Conservation (phyloP, 2,113 vertebrate genomes). For the Pseudopodoces humilis region DNA sequence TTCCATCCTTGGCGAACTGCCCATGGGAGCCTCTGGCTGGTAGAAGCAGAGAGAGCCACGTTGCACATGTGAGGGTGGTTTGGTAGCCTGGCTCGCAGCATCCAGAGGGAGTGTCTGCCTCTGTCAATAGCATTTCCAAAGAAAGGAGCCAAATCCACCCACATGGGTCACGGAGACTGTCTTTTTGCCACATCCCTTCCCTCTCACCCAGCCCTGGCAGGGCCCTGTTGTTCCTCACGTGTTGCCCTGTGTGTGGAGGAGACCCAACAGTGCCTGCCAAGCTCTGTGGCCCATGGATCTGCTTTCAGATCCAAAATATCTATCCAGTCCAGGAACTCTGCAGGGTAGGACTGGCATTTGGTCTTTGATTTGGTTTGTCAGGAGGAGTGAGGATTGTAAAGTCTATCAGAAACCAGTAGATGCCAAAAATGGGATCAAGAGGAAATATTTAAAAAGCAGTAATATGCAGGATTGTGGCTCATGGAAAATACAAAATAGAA, state of each 20-base stretch:
- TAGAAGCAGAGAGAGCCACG: neutral
- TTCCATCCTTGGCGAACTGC: accelerated
- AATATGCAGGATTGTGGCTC: neutral
- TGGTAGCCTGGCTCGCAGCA: neutral
- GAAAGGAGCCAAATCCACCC: conserved; percentile 64
- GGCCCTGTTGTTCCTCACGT: neutral
- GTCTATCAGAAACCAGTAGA: neutral
- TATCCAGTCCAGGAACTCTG: neutral
- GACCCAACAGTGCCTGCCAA: neutral
- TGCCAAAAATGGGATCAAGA: neutral
- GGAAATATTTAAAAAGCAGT: neutral
- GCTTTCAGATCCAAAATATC: neutral
- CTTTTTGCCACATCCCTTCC: conserved; percentile 16
- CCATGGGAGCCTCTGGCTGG: neutral
- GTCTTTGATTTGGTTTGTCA: neutral
- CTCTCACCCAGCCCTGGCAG: neutral
- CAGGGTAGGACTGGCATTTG: neutral
- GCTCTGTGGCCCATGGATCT: accelerated
- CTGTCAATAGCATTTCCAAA: neutral
- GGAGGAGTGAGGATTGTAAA: neutral
- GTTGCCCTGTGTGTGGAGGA: neutral
- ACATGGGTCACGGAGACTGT: conserved; percentile 29
- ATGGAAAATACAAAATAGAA: neutral
- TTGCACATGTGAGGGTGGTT: conserved; percentile 8
- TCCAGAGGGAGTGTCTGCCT: conserved; percentile 23